Conservation (phyloP, 2,888 invertebrate species). For the Metallyticus violacea region DNA sequence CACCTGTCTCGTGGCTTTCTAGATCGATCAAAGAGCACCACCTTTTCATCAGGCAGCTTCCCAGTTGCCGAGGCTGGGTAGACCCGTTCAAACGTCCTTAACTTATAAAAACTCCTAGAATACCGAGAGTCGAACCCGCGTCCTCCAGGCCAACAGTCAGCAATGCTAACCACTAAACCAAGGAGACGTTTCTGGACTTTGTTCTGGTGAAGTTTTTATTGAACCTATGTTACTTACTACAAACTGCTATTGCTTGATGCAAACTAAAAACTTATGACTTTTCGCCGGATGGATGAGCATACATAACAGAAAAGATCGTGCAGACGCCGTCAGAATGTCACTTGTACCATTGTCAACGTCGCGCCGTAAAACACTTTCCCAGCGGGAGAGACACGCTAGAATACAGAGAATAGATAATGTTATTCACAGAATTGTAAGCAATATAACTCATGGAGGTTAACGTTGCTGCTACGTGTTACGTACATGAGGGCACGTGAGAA, state of each 20-base stretch:
- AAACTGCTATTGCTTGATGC: background rate
- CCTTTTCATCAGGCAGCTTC: no score
- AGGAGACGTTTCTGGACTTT: no score
- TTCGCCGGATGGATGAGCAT: background rate
- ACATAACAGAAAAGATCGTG: no score
- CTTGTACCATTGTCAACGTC: background rate
- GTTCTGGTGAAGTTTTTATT: background rate
- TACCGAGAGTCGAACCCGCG: no score
- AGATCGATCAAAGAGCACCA: no score
- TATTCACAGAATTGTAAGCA: no score
- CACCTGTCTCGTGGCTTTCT: no score
- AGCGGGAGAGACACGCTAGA: background rate
- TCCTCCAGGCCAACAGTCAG: no score
- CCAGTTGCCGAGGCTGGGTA: no score
- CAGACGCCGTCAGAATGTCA: background rate
- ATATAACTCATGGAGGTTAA: background rate
- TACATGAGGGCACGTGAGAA: background rate
- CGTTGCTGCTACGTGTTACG: background rate
- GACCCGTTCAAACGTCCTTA: no score
- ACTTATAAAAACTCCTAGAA: no score
- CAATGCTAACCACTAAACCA: no score
- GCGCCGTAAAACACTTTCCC: background rate
- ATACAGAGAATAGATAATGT: background rate
- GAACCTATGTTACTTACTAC: background rate
- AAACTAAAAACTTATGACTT: background rate